Conservation (phyloP, 1,140 invertebrate genomes). For the Rhizoglyphus robini region DNA sequence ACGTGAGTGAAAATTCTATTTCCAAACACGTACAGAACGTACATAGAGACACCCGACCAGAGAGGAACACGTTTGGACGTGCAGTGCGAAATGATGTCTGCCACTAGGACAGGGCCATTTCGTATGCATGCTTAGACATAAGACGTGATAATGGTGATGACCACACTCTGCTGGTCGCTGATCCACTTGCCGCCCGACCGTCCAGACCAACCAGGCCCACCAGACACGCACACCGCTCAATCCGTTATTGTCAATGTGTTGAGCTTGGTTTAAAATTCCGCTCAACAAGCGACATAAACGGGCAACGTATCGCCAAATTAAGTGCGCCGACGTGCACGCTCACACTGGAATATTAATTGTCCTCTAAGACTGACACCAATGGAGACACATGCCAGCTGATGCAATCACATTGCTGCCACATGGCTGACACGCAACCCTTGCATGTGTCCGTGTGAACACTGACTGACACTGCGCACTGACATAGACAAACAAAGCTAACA, state of each 20-base stretch:
- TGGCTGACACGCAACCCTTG: slow-evolving; percentile 1
- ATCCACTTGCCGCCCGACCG: neutral
- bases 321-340: slow-evolving; percentile 6
- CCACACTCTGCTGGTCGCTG: neutral
- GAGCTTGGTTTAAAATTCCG: slow-evolving; percentile 10
- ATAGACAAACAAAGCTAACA: no score
- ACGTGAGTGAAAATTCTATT: slow-evolving; percentile 5
- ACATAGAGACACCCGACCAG: neutral
- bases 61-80: neutral
- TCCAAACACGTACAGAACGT: slow-evolving; percentile 12
- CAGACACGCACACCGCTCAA: neutral
- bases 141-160: slow-evolving; percentile 16
- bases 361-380: neutral
- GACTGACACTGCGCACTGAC: neutral
- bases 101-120: neutral
- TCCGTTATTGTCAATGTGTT: slow-evolving; percentile 1
- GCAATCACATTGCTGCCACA: neutral
- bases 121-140: slow-evolving; percentile 16
- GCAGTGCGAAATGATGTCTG: neutral
- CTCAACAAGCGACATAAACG: neutral
- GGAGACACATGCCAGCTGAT: neutral
- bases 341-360: slow-evolving; percentile 18
- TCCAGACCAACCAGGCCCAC: neutral
- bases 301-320: neutral
- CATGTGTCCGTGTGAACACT: neutral